phyloP scores from a whole-genome alignment of 1,140 invertebrate genomes.

The Tribolium castaneum region DNA sequence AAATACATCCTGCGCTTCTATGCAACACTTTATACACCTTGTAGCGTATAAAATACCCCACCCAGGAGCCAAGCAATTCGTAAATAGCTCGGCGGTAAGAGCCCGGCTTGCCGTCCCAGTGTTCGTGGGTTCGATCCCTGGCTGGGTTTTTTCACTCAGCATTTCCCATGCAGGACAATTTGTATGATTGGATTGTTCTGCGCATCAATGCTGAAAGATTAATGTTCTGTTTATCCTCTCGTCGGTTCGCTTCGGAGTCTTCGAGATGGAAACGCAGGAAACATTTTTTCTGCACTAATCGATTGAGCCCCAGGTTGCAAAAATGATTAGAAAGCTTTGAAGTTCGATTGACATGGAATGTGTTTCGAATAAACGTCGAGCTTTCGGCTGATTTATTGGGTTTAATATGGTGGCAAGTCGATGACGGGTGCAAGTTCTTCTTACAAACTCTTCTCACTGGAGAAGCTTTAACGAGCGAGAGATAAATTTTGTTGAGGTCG shows the following conservation, averaged over 20 bases:
- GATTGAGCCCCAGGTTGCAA: neutral
- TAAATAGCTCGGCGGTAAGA: neutral
- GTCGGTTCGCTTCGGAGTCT: constrained; percentile 20
- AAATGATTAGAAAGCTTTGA: neutral
- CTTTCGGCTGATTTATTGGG: constrained; percentile 8
- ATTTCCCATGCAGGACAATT: constrained; percentile 26
- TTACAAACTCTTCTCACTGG: neutral
- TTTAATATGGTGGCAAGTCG: constrained; percentile 7
- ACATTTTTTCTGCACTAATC: constrained; percentile 17
- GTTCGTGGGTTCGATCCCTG: neutral
- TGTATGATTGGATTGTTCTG: constrained; percentile 34
- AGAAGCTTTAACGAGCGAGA: neutral
- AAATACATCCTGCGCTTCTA: neutral
- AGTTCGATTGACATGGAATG: neutral
- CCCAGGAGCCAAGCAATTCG: neutral
- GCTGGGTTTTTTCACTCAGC: constrained; percentile 1
- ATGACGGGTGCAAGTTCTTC: neutral
- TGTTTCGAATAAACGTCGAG: too few species aligned
- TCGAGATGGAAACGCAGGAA: constrained; percentile 45
- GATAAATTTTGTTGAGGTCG: neutral
- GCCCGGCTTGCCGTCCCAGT: neutral
- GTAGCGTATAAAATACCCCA: neutral
- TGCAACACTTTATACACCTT: neutral
- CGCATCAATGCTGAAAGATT: constrained; percentile 47
- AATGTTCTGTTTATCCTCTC: constrained; percentile 47